phyloP scores from a whole-genome alignment of 1,140 invertebrate genomes.

The Temnothorax curvispinosus region DNA sequence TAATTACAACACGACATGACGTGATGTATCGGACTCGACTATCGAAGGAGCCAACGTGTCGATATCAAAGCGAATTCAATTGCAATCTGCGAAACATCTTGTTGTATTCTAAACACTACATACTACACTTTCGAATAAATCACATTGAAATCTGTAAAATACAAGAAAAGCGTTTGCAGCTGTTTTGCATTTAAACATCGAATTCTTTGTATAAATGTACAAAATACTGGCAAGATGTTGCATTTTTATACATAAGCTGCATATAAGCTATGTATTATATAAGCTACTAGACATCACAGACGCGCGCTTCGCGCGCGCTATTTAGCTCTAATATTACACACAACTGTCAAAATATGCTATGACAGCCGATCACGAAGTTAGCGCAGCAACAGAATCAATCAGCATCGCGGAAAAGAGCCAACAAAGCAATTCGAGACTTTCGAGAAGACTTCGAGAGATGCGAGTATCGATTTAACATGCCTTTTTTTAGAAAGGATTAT shows the following conservation, averaged over 20 bases:
- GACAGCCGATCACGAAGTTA: no score
- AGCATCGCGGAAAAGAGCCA: no score
- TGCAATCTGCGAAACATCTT: not conserved
- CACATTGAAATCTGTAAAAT: not conserved
- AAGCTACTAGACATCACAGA: no score
- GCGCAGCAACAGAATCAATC: no score
- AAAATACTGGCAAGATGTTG: not conserved
- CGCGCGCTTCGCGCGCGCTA: no score
- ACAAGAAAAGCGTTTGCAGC: not conserved
- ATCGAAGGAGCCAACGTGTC: conserved; percentile 46
- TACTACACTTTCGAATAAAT: not conserved
- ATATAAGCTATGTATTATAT: not conserved
- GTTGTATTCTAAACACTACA: not conserved
- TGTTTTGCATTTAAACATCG: not conserved
- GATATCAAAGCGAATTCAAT: conserved; percentile 56
- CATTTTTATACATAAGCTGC: not conserved
- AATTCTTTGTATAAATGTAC: not conserved
- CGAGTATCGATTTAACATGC: no score
- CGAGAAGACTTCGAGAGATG: no score
- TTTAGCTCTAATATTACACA: no score
- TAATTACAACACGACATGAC: conserved; percentile 48
- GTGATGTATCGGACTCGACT: conserved; percentile 41
- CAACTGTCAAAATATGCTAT: no score
- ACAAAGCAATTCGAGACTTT: no score
- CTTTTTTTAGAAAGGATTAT: no score